These are phyloP conservation scores for Drosophila heteroneura DNA, from an alignment of 2,888 invertebrate species.

Conservation along the genomic window DNA sequence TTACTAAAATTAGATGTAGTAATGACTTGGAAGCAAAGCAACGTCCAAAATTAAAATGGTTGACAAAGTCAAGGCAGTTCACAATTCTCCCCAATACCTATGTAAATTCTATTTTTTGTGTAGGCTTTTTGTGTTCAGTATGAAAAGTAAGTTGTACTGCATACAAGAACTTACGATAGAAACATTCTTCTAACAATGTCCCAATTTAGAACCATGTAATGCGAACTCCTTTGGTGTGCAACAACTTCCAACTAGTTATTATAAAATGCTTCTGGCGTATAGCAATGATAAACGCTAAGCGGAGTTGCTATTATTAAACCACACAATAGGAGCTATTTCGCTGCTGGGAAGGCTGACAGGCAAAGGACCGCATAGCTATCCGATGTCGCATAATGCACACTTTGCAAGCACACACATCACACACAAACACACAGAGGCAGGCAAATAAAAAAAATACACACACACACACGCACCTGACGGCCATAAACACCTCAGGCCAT, in stretches of 20 bases:
- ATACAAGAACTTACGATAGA: neutral
- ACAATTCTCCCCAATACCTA: neutral
- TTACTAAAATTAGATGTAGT: neutral
- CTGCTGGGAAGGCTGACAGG: slow-evolving; percentile 13
- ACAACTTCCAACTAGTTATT: slow-evolving; percentile 9
- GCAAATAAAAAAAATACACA: neutral
- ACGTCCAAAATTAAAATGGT: neutral
- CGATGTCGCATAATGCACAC: slow-evolving; percentile 73
- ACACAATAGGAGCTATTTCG: slow-evolving; percentile 16
- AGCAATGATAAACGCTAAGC: slow-evolving; percentile 40
- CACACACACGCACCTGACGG: slow-evolving; percentile 9
- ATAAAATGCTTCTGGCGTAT: neutral
- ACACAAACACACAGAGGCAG: slow-evolving; percentile 1
- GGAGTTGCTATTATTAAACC: slow-evolving; percentile 21
- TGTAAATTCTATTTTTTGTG: neutral
- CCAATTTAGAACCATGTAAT: neutral
- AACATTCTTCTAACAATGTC: neutral
- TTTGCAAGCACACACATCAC: slow-evolving; percentile 23
- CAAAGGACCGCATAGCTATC: slow-evolving; percentile 52
- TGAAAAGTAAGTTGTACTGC: neutral
- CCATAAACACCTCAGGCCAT: slow-evolving; percentile 65
- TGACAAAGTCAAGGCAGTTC: neutral
- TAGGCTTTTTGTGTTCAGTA: neutral
- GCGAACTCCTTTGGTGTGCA: neutral
- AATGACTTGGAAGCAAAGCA: no score